A percentile compares a stretch with the other conserved stretches of the same genome.
Conservation (phyloP, 2,113 vertebrate genomes). For the Tapirus terrestris region DNA sequence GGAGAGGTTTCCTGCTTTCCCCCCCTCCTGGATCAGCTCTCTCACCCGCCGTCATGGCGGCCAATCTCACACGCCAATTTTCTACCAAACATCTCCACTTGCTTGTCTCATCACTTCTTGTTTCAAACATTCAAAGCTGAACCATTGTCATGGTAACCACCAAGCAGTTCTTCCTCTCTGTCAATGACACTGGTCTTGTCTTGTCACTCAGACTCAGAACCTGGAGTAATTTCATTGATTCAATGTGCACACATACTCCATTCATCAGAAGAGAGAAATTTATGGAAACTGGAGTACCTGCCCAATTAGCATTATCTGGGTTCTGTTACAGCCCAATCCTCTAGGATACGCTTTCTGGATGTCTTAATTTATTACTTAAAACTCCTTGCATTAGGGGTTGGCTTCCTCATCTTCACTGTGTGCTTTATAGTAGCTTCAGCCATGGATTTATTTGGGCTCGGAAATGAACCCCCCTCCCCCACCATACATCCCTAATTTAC, state of each 20-base stretch:
- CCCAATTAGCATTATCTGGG: not conserved
- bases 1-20: not conserved
- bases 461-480: not conserved
- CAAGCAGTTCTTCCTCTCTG: not conserved
- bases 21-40: not conserved
- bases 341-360: not conserved
- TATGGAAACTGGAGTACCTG: conserved; percentile 13
- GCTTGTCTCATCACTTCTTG: not conserved
- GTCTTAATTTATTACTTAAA: not conserved
- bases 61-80: not conserved
- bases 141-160: not conserved
- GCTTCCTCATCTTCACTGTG: not conserved
- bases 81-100: not conserved
- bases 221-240: not conserved
- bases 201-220: not conserved
- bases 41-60: not conserved
- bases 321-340: not conserved
- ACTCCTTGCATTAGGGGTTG: not conserved
- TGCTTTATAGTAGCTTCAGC: not conserved
- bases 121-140: not conserved
- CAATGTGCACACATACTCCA: not conserved
- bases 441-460: not conserved
- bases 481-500: not conserved
- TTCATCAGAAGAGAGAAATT: not conserved
- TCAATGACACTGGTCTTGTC: not conserved